Conservation (phyloP, 2,113 vertebrate species). For the Rynchops niger region DNA sequence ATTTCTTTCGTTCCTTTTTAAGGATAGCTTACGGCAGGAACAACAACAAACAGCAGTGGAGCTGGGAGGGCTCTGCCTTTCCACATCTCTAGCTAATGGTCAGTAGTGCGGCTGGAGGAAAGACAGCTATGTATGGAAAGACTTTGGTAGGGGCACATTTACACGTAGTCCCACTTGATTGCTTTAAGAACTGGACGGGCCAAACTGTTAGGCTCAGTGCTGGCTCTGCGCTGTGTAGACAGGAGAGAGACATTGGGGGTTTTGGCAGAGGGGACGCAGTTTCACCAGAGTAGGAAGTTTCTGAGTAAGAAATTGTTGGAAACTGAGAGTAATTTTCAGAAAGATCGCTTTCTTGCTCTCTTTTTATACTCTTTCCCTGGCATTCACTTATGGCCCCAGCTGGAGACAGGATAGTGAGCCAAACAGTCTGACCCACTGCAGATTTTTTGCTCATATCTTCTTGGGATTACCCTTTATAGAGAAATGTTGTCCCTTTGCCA, state of each 20-base stretch:
- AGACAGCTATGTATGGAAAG: background rate
- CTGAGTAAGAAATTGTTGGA: background rate
- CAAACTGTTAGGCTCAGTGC: background rate
- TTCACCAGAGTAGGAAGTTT: background rate
- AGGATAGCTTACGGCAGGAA: background rate
- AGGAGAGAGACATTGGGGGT: background rate
- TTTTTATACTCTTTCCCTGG: background rate
- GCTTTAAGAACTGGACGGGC: background rate
- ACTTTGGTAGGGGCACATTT: background rate
- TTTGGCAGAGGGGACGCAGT: background rate
- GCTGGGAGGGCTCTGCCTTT: background rate
- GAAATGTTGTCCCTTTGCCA: background rate
- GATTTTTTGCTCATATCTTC: background rate
- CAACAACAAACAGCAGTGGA: background rate
- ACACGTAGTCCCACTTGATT: background rate
- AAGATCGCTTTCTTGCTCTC: background rate
- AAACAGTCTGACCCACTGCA: background rate
- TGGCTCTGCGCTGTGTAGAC: background rate
- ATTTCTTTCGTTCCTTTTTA: background rate
- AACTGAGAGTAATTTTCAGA: background rate
- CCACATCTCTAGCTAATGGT: background rate
- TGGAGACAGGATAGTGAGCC: background rate
- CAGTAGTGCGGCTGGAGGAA: background rate
- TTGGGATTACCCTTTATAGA: background rate
- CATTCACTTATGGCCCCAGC: background rate